Evolutionary conservation across 2,797 vertebrate species (phyloP), one percentile per base, ranked within the genome.

Genomic region (Pampus argenteus): DNA sequence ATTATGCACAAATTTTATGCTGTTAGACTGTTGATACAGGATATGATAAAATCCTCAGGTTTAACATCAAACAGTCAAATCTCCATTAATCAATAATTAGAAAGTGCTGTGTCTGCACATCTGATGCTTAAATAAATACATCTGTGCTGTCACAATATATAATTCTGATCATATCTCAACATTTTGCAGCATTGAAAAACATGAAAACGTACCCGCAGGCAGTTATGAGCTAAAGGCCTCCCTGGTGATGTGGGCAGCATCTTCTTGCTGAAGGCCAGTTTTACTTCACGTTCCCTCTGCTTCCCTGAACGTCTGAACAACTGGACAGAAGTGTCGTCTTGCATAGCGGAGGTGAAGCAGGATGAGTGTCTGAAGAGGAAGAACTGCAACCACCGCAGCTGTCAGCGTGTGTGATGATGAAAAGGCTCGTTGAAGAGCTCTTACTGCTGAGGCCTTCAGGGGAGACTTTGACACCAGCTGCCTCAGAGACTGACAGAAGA

Each of bases 401-500:
- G 60, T 45, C 65, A 56, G 65, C 20, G 2, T 47, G 20, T 31
- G 42, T 3, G 3, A 34, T 48, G 70, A 73, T 25, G 60, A 22
- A 34, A 55, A 47, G 47, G 22, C 42, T 6, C 13, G 25, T 23
- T 66, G 61, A 55, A 18, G 31, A 58, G 64, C 38, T 63, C 40
- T 50, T 49, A 20, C 31, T 0, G 17, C n/a, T 0, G 10, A 10
- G 38, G 57, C 54, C 61, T 61, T 56, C 49, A 5, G 60, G 28
- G 45, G 26, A n/a, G 25, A 52, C 23, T 38, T 47, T 55, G 55
- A 79, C 60, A 42, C 42, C 48, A 22, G 49, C 28, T 40, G 45
- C 36, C 44, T 60, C 31, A 22, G 51, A 51, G 26, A n/a, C 55
- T 28, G 58, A 60, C 52, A 23, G 26, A 50, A 2, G 26, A 34